These are phyloP conservation scores for Mallotus villosus DNA, from an alignment of 2,797 vertebrate species.

Conservation along the genomic window DNA sequence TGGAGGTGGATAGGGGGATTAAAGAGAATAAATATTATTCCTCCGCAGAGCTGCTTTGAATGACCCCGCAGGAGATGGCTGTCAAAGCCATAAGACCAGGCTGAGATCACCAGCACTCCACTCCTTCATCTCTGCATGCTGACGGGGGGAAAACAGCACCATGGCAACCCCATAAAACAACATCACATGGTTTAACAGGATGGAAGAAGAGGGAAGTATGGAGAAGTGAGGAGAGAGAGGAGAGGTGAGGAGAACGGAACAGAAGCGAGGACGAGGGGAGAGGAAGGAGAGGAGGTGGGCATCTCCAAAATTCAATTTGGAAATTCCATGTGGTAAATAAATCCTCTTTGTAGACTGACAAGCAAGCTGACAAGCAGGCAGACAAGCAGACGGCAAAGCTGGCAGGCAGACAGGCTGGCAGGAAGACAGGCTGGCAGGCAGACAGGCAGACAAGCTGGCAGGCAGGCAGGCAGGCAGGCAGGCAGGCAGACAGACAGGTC, in stretches of 20 bases:
- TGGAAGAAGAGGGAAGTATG: conserved; percentile 7
- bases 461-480: too few relatives aligned
- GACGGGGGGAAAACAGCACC: conserved; percentile 6
- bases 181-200: neutral
- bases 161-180: conserved; percentile 33
- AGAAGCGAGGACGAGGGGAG: conserved; percentile 33
- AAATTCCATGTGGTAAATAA: too few relatives aligned
- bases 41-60: conserved; percentile 54
- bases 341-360: too few relatives aligned
- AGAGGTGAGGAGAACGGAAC: conserved; percentile 32
- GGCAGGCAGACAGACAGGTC: neutral
- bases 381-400: too few relatives aligned
- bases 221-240: conserved; percentile 9
- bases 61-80: conserved; percentile 41
- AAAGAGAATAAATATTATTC: conserved; percentile 68
- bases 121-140: neutral
- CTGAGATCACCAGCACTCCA: conserved; percentile 57
- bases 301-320: too few relatives aligned
- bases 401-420: neutral
- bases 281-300: neutral
- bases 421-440: too few relatives aligned
- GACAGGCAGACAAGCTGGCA: too few relatives aligned
- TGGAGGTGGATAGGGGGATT: conserved; percentile 56
- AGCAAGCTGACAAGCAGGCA: too few relatives aligned
- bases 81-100: conserved; percentile 34